Percentiles rank a stretch among this genome's conserved stretches.
phyloP scores from a whole-genome alignment of 2,113 vertebrate genomes.

The Centropus bengalensis region DNA sequence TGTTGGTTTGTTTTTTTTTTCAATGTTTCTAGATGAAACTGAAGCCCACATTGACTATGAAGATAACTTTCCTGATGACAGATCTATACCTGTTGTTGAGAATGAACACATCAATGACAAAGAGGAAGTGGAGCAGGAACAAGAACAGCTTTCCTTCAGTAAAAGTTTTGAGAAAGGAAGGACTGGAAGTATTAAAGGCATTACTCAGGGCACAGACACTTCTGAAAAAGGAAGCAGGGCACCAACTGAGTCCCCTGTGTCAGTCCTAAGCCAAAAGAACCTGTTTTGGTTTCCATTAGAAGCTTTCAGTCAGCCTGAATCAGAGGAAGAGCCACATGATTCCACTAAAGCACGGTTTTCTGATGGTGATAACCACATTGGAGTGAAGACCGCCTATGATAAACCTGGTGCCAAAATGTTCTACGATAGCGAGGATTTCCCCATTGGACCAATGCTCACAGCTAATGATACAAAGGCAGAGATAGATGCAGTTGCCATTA shows the following conservation, averaged over 20 bases:
- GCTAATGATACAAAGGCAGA: slow-evolving; percentile 71
- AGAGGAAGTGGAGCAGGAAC: slow-evolving; percentile 18
- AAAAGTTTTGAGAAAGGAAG: slow-evolving; percentile 23
- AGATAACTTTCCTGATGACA: slow-evolving; percentile 87
- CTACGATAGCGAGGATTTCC: slow-evolving; percentile 56
- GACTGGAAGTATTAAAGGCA: slow-evolving; percentile 15
- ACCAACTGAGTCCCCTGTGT: slow-evolving; percentile 81
- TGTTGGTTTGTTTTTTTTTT: background rate
- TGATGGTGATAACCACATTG: slow-evolving; percentile 70
- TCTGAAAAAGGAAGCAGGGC: slow-evolving; percentile 15
- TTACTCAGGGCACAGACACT: slow-evolving; percentile 23
- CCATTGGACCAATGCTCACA: slow-evolving; percentile 53
- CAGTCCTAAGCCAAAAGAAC: slow-evolving; percentile 86
- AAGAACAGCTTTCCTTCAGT: slow-evolving; percentile 55
- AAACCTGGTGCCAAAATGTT: slow-evolving; percentile 63
- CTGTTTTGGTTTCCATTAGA: slow-evolving; percentile 89
- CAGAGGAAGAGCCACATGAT: slow-evolving; percentile 55
- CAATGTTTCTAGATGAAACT: slow-evolving; percentile 77
- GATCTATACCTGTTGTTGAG: slow-evolving; percentile 68
- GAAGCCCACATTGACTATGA: slow-evolving; percentile 91
- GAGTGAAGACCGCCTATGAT: slow-evolving; percentile 59
- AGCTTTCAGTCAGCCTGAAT: slow-evolving; percentile 76
- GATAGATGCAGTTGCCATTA: slow-evolving; percentile 67
- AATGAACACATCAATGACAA: slow-evolving; percentile 63
- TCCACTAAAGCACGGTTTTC: slow-evolving; percentile 62